phyloP scores from a whole-genome alignment of 2,888 invertebrate genomes.

The Agonopterix arenella region DNA sequence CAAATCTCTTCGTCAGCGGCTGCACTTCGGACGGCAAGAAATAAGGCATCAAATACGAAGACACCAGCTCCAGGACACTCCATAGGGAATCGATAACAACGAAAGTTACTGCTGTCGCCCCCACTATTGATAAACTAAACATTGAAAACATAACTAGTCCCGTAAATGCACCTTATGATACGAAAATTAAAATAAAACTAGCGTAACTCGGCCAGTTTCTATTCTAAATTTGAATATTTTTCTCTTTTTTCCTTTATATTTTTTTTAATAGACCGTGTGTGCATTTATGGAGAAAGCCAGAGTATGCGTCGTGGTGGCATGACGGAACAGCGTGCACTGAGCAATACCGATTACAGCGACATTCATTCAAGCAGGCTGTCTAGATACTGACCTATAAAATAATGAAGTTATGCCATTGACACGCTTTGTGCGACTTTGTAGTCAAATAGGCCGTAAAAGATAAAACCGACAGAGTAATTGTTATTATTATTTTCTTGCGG shows the following conservation, averaged over 20 bases:
- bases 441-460: background rate
- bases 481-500: no score
- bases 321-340: conserved; percentile 28
- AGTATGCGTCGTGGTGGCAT: conserved; percentile 22
- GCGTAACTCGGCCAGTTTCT: background rate
- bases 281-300: background rate
- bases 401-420: background rate
- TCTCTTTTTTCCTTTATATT: conserved; percentile 9
- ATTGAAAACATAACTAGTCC: conserved; percentile 21
- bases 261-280: conserved; percentile 14
- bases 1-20: conserved; percentile 81
- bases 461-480: background rate
- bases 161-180: conserved; percentile 5
- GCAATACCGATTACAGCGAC: conserved; percentile 14
- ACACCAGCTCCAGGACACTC: conserved; percentile 75
- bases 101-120: conserved; percentile 63
- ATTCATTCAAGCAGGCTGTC: conserved; percentile 16
- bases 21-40: conserved; percentile 80
- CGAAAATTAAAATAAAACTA: background rate
- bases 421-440: background rate
- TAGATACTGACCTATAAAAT: conserved; percentile 18
- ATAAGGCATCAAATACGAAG: conserved; percentile 80
- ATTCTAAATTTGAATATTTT: background rate
- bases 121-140: conserved; percentile 61
- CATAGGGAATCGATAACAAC: conserved; percentile 78